Evolutionary conservation across 2,888 invertebrate species (phyloP).

Genomic region (Arrhopalites spinosus): DNA sequence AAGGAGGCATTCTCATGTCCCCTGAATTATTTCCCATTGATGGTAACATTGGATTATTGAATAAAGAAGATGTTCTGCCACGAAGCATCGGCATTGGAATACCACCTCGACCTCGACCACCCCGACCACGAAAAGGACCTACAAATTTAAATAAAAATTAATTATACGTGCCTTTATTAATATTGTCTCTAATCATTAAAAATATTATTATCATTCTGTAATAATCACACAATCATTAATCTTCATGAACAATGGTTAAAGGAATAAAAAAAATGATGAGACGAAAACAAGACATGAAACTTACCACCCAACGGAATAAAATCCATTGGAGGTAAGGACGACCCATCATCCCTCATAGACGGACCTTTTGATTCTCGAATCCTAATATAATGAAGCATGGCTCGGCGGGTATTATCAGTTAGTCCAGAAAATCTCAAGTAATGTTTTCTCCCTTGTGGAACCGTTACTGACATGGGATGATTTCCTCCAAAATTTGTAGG

Average conservation of each 20-base stretch:
- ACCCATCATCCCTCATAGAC: background rate
- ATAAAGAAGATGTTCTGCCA: conserved; percentile 10
- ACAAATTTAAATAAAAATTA: background rate
- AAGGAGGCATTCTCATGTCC: background rate
- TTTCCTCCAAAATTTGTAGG: conserved; percentile 75
- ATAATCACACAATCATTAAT: too few species aligned
- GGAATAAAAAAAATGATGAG: background rate
- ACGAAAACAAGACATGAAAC: background rate
- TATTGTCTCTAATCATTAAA: too few species aligned
- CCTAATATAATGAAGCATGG: conserved; percentile 58
- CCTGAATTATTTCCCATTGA: background rate
- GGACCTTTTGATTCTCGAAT: conserved; percentile 4
- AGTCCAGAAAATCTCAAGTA: conserved; percentile 78
- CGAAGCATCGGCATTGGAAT: background rate
- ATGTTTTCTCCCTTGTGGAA: conserved; percentile 73
- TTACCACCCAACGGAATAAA: conserved; percentile 8
- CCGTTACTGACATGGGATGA: conserved; percentile 76
- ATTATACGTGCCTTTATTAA: background rate
- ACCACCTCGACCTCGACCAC: conserved; percentile 16
- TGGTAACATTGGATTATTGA: conserved; percentile 4
- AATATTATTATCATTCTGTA: too few species aligned
- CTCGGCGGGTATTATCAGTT: conserved; percentile 74
- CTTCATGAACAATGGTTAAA: background rate
- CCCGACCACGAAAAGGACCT: conserved; percentile 32
- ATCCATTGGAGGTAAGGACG: background rate